These are phyloP conservation scores for Pyralis farinalis DNA, from an alignment of 2,888 invertebrate genomes.

Conservation along the genomic window DNA sequence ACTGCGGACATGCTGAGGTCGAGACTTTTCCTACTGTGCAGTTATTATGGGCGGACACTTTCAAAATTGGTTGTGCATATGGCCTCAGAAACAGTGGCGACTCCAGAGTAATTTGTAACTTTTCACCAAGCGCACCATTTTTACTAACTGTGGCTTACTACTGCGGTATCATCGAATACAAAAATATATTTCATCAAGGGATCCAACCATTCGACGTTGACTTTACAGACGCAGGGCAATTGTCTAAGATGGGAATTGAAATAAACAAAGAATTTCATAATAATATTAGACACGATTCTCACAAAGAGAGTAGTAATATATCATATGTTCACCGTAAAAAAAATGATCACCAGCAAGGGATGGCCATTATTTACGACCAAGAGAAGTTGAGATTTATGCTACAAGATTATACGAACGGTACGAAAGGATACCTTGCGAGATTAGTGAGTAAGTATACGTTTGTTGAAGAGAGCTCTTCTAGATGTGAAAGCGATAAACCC, in stretches of 20 bases:
- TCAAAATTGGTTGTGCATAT: conserved; percentile 66
- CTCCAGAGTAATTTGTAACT: conserved; percentile 60
- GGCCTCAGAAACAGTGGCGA: conserved; percentile 44
- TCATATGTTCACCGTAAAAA: too few relatives aligned
- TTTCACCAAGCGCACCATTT: conserved; percentile 64
- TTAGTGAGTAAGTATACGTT: conserved; percentile 57
- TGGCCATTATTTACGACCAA: conserved; percentile 31
- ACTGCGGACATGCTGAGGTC: conserved; percentile 52
- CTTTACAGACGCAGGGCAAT: conserved; percentile 24
- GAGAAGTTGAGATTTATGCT: conserved; percentile 36
- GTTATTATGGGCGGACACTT: conserved; percentile 60
- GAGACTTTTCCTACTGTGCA: conserved; percentile 54
- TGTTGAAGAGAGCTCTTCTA: conserved; percentile 38
- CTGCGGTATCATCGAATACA: conserved; percentile 54
- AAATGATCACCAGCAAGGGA: too few relatives aligned
- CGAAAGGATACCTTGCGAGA: conserved; percentile 43
- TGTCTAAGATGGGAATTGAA: conserved; percentile 1
- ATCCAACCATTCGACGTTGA: conserved; percentile 11
- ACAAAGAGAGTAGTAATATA: too few relatives aligned
- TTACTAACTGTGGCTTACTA: conserved; percentile 43
- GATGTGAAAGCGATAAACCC: conserved; percentile 50
- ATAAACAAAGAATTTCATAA: background rate
- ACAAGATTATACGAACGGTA: conserved; percentile 37
- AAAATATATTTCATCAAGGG: conserved; percentile 22
- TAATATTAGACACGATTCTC: too few relatives aligned